These are phyloP conservation scores for Enteromius unitaeniatus DNA, from an alignment of 2,797 vertebrate species.

Conservation along the genomic window DNA sequence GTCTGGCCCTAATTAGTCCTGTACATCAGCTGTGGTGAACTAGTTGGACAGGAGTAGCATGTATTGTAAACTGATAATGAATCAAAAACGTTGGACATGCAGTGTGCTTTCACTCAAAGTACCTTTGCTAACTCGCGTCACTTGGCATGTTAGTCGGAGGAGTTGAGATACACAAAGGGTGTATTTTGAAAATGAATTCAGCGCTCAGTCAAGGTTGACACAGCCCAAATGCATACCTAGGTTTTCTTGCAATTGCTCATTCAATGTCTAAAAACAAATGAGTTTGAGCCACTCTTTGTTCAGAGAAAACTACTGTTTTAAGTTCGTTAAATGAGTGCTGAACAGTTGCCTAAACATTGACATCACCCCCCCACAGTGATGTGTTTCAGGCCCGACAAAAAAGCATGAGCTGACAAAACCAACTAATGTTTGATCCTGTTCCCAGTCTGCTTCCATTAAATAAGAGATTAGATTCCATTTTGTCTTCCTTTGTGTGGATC, in stretches of 20 bases:
- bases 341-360: slow-evolving; percentile 16
- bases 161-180: background rate
- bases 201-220: background rate
- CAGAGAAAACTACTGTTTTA: background rate
- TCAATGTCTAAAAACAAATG: background rate
- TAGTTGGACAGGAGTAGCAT: slow-evolving; percentile 6
- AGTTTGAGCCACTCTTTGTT: background rate
- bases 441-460: slow-evolving; percentile 9
- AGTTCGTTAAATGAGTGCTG: background rate
- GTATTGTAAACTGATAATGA: slow-evolving; percentile 5
- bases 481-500: background rate
- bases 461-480: slow-evolving; percentile 9
- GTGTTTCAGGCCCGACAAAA: slow-evolving; percentile 9
- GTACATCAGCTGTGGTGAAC: background rate
- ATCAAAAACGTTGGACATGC: background rate
- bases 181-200: background rate
- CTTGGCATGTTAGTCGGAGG: background rate
- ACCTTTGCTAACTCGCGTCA: background rate
- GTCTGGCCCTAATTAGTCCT: background rate
- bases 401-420: background rate
- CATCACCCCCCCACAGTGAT: background rate
- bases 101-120: background rate
- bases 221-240: background rate
- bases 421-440: slow-evolving; percentile 25
- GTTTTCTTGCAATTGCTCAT: too few relatives aligned